Evolutionary conservation across 1,140 invertebrate genomes (phyloP).

Genomic region (Phthorimaea operculella): DNA sequence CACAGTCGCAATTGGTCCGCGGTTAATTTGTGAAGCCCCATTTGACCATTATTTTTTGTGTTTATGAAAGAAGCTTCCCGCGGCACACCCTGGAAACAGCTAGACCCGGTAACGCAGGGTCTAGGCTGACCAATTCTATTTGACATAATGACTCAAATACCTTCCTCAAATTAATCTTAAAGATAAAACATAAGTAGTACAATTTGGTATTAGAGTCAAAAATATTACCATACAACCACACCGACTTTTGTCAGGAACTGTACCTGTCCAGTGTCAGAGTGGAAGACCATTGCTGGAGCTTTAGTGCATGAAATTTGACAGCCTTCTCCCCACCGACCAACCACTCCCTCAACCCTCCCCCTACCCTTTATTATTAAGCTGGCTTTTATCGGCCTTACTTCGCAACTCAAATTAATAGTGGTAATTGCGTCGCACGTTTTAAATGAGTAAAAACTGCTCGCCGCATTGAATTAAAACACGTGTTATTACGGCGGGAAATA

Average conservation of each 20-base stretch:
- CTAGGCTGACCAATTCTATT: too few relatives aligned
- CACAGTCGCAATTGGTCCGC: too few relatives aligned
- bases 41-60: too few relatives aligned
- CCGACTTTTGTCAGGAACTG: slow-evolving; percentile 12
- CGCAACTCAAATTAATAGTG: slow-evolving; percentile 40
- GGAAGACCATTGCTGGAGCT: slow-evolving; percentile 33
- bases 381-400: slow-evolving; percentile 36
- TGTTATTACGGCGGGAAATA: slow-evolving; percentile 3
- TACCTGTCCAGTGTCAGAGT: slow-evolving; percentile 27
- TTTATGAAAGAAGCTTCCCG: too few relatives aligned
- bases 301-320: slow-evolving; percentile 51
- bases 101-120: too few relatives aligned
- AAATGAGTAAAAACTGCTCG: slow-evolving; percentile 36
- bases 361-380: slow-evolving; percentile 30
- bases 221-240: background rate
- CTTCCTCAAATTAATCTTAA: too few relatives aligned
- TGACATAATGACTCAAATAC: too few relatives aligned
- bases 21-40: too few relatives aligned
- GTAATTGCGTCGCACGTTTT: slow-evolving; percentile 30
- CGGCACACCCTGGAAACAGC: too few relatives aligned
- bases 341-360: slow-evolving; percentile 14
- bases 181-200: too few relatives aligned
- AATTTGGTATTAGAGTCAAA: too few relatives aligned
- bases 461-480: slow-evolving; percentile 6
- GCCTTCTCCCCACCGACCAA: slow-evolving; percentile 6